Percentiles rank a stretch among this genome's conserved stretches.
phyloP scores from a whole-genome alignment of 1,140 invertebrate genomes.

The Atta colombica region DNA sequence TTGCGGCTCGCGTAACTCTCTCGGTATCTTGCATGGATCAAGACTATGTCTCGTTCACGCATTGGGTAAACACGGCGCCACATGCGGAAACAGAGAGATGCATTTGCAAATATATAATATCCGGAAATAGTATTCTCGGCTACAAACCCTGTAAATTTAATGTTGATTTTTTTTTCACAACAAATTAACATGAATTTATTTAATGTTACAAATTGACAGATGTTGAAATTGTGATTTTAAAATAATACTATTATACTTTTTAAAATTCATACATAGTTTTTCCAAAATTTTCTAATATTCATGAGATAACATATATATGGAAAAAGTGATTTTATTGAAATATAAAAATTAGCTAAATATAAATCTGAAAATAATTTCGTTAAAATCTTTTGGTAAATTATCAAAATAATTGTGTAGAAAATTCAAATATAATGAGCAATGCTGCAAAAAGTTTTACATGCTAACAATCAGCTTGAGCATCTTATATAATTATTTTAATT shows the following conservation, averaged over 20 bases:
- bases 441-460: too few species aligned
- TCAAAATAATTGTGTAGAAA: too few species aligned
- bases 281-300: neutral
- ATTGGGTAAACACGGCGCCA: slow-evolving; percentile 4
- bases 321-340: too few species aligned
- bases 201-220: neutral
- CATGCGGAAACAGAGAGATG: slow-evolving; percentile 15
- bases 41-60: slow-evolving; percentile 50
- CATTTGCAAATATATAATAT: neutral
- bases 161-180: neutral
- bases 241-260: neutral
- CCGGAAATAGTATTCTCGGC: neutral
- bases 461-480: too few species aligned
- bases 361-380: too few species aligned
- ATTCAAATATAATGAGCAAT: too few species aligned
- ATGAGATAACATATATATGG: neutral
- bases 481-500: too few species aligned
- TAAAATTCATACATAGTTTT: neutral
- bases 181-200: neutral
- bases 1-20: slow-evolving; percentile 59
- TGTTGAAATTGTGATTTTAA: neutral
- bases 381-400: too few species aligned
- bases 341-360: too few species aligned
- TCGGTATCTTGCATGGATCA: slow-evolving; percentile 45
- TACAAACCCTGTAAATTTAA: neutral